Percentiles rank a stretch among this genome's conserved stretches.
Conservation (phyloP, 1,140 invertebrate species). For the Brachionus paranguensis region DNA sequence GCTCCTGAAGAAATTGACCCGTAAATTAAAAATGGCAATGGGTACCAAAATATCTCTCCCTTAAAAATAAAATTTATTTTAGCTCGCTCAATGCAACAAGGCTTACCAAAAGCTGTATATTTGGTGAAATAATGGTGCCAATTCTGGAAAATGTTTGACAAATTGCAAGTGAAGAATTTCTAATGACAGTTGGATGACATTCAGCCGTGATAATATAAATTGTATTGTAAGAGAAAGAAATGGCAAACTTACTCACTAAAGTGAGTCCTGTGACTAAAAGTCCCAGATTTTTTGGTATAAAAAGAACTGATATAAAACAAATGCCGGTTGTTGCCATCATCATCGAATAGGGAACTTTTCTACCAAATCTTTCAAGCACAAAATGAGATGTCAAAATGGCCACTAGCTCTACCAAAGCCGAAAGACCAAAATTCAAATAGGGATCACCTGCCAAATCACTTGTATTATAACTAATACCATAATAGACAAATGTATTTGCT, state of each 20-base stretch:
- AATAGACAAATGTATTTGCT: slow-evolving; percentile 45
- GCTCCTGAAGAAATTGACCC: slow-evolving; percentile 42
- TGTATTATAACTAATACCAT: slow-evolving; percentile 44
- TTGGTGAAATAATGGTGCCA: neutral
- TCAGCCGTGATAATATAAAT: slow-evolving; percentile 28
- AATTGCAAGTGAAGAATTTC: slow-evolving; percentile 24
- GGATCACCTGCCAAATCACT: slow-evolving; percentile 43
- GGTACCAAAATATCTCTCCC: slow-evolving; percentile 40
- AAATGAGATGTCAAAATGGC: slow-evolving; percentile 41
- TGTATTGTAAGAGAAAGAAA: slow-evolving; percentile 26
- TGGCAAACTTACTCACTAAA: slow-evolving; percentile 14
- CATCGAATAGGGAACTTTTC: slow-evolving; percentile 26
- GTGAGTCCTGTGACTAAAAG: neutral
- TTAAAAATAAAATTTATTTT: neutral
- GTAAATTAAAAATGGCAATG: slow-evolving; percentile 41
- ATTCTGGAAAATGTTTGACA: slow-evolving; percentile 10
- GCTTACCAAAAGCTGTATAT: neutral
- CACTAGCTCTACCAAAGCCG: slow-evolving; percentile 43
- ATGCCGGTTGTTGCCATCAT: neutral
- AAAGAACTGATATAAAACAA: neutral
- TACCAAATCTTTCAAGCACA: slow-evolving; percentile 40
- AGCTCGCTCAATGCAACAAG: too few species aligned
- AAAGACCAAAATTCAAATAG: slow-evolving; percentile 45
- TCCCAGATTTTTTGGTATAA: slow-evolving; percentile 5
- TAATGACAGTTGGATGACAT: slow-evolving; percentile 8